These are phyloP conservation scores for Neodiprion lecontei DNA, from an alignment of 1,140 invertebrate species.

Conservation along the genomic window DNA sequence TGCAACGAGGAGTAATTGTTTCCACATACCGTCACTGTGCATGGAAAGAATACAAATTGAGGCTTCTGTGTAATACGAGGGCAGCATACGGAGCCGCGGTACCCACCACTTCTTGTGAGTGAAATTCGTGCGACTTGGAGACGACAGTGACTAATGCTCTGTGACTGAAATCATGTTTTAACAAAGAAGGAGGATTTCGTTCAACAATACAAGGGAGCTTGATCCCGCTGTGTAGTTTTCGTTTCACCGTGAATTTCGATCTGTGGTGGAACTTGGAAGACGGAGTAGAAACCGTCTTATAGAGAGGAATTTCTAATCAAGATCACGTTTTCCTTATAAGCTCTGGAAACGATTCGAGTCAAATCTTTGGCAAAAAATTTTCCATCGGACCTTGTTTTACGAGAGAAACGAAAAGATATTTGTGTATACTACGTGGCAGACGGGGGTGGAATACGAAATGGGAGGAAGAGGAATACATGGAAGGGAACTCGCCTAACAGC, in stretches of 20 bases:
- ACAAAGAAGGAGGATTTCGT: not conserved
- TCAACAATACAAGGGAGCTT: not conserved
- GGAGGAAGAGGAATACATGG: not conserved
- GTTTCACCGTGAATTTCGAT: not conserved
- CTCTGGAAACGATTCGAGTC: too few species aligned
- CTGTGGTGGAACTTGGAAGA: not conserved
- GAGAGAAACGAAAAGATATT: not conserved
- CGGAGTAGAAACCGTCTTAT: not conserved
- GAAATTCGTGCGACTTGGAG: not conserved
- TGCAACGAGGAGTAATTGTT: not conserved
- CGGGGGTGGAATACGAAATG: not conserved
- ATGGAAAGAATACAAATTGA: slow-evolving; percentile 1
- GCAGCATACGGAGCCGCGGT: not conserved
- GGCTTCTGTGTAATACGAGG: slow-evolving; percentile 1
- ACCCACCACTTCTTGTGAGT: not conserved
- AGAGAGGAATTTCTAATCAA: not conserved
- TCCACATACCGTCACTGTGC: not conserved
- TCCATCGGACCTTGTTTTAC: too few species aligned
- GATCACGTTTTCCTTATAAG: not conserved
- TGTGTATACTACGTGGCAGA: not conserved
- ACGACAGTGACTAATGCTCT: not conserved
- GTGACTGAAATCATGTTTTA: slow-evolving; percentile 3
- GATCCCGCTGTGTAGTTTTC: not conserved
- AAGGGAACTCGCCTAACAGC: not conserved
- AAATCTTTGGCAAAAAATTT: too few species aligned